A percentile compares a stretch with the other conserved stretches of the same genome.
Conservation (phyloP, 2,113 vertebrate genomes). For the Eclectus roratus region DNA sequence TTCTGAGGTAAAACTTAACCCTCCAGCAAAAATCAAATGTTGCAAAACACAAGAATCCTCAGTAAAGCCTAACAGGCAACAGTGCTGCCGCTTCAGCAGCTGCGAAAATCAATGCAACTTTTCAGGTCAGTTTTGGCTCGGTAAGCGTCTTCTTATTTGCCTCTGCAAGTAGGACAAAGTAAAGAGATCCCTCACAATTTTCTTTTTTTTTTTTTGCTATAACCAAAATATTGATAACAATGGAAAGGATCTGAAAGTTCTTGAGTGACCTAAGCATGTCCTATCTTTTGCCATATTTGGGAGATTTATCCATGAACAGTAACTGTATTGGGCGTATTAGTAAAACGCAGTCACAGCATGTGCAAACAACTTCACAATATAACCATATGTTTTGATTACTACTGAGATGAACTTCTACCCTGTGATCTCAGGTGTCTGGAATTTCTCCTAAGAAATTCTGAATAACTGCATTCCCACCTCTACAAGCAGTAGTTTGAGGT, state of each 20-base stretch:
- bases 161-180: neutral
- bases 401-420: neutral
- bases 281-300: neutral
- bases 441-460: constrained; percentile 30
- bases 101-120: neutral
- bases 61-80: neutral
- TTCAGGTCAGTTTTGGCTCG: neutral
- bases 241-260: neutral
- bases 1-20: neutral
- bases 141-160: neutral
- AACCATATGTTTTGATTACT: constrained; percentile 3
- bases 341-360: neutral
- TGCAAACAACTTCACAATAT: neutral
- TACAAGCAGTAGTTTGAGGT: neutral
- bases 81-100: neutral
- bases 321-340: neutral
- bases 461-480: neutral
- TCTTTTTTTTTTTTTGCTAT: neutral
- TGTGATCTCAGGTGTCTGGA: neutral
- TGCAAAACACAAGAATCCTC: neutral
- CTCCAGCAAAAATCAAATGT: neutral
- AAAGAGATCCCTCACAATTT: neutral
- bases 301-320: neutral
- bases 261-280: neutral
- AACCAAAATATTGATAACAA: neutral